phyloP scores from a whole-genome alignment of 2,113 vertebrate genomes.

The Pseudolaguvia tuberculata region DNA sequence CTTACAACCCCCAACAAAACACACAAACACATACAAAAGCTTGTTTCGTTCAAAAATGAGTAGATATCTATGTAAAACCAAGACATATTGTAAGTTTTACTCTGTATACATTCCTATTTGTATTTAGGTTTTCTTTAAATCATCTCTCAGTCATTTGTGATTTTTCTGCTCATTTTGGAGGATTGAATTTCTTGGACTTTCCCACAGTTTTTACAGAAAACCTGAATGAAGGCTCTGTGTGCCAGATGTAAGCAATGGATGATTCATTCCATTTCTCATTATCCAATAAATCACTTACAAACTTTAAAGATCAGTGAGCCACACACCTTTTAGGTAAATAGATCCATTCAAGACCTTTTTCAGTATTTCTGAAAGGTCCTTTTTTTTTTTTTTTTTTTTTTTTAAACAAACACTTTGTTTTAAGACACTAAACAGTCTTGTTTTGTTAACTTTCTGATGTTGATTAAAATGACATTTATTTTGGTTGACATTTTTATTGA shows the following conservation, averaged over 20 bases:
- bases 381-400: too few species aligned
- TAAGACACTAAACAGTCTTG: neutral
- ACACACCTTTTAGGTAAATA: slow-evolving; percentile 7
- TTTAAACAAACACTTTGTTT: too few species aligned
- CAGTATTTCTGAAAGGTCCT: too few species aligned
- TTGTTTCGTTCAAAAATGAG: too few species aligned
- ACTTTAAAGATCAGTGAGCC: neutral
- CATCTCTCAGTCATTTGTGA: too few species aligned
- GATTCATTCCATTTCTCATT: neutral
- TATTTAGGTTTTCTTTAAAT: neutral
- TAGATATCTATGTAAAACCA: neutral
- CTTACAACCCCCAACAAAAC: slow-evolving; percentile 3
- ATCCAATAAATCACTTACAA: neutral
- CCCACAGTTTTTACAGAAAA: slow-evolving; percentile 6
- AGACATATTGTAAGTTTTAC: neutral
- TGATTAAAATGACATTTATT: neutral
- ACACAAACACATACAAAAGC: neutral
- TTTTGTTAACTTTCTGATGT: neutral
- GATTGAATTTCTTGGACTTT: slow-evolving; percentile 1
- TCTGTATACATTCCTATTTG: neutral
- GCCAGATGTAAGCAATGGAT: slow-evolving; percentile 8
- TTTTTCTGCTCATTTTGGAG: too few species aligned
- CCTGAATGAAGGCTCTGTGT: neutral
- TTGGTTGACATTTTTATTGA: neutral
- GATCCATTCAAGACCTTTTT: neutral